Evolutionary conservation across 2,888 invertebrate species (phyloP).

Genomic region (Idaea straminata): DNA sequence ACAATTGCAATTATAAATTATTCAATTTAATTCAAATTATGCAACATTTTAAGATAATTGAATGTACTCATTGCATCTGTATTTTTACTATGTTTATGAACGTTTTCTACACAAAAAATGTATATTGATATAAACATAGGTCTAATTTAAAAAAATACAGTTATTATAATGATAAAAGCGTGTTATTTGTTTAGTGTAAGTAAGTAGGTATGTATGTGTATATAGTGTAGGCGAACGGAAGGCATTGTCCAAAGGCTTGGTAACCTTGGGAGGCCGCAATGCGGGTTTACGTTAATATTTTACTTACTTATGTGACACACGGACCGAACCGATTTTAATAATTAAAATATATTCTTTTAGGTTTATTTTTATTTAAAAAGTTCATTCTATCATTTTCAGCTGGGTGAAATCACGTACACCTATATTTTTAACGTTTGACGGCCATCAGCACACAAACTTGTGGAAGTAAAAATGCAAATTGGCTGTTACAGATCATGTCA

Average conservation of each 20-base stretch:
- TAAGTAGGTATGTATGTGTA: not conserved
- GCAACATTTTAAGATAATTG: too few relatives aligned
- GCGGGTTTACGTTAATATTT: not conserved
- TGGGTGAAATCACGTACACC: too few relatives aligned
- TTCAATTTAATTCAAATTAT: too few relatives aligned
- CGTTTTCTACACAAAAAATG: too few relatives aligned
- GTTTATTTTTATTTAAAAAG: not conserved
- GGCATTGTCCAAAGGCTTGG: not conserved
- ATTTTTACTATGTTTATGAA: too few relatives aligned
- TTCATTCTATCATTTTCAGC: not conserved
- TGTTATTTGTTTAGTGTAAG: not conserved
- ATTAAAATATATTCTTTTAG: not conserved
- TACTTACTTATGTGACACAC: not conserved
- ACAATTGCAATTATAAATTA: too few relatives aligned
- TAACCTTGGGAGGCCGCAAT: not conserved
- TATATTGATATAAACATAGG: not conserved
- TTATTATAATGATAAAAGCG: not conserved
- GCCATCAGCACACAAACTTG: too few relatives aligned
- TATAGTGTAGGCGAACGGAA: not conserved
- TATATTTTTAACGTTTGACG: too few relatives aligned
- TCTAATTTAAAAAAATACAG: not conserved
- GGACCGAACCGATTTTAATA: not conserved
- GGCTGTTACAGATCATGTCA: too few relatives aligned
- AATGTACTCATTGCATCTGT: too few relatives aligned
- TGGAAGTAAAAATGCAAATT: too few relatives aligned